Conservation (phyloP, 2,113 vertebrate genomes). For the Chinchilla lanigera region DNA sequence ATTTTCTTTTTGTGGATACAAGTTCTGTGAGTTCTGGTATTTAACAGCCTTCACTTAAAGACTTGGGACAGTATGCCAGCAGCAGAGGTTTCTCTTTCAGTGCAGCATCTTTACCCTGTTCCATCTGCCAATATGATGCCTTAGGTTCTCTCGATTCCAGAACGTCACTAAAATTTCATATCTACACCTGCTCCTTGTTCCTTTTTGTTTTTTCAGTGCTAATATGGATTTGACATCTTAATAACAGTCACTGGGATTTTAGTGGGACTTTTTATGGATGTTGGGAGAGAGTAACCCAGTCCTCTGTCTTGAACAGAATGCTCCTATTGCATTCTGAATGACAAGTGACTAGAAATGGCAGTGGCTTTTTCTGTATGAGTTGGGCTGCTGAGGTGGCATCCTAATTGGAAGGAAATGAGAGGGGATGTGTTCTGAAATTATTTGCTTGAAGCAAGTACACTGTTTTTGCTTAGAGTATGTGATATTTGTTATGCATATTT, state of each 20-base stretch:
- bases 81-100: background rate
- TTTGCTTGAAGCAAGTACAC: background rate
- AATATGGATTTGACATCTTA: background rate
- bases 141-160: background rate
- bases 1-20: background rate
- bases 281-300: too few species aligned
- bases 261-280: background rate
- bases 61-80: fast-evolving
- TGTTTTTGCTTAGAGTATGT: background rate
- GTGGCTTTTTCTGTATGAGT: background rate
- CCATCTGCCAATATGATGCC: background rate
- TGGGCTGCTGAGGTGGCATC: background rate
- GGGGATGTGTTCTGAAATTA: background rate
- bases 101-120: background rate
- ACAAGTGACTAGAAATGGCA: background rate
- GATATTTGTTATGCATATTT: background rate
- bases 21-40: background rate
- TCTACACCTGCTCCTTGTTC: background rate
- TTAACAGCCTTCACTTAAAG: background rate
- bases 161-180: background rate
- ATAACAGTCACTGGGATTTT: background rate
- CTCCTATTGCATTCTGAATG: background rate
- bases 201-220: background rate
- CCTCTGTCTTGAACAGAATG: background rate
- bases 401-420: background rate